Evolutionary conservation across 35 echinoderm and acorn worm species (phyloP).

Genomic region (Heliocidaris tuberculata): DNA sequence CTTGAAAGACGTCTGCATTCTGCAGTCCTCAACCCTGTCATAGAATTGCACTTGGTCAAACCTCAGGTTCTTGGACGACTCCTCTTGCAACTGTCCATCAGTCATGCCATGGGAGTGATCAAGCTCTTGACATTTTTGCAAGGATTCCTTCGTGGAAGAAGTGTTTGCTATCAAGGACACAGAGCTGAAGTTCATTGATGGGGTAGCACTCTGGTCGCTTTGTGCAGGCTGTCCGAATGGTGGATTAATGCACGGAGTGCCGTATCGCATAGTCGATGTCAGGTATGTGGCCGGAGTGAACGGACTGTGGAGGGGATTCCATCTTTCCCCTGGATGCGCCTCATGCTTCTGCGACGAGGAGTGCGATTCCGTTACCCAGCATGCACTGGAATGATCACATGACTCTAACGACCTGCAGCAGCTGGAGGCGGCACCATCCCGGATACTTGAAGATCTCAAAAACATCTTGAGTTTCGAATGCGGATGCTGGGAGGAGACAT

Average conservation of each 20-base stretch:
- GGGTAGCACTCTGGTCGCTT: neutral
- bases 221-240: neutral
- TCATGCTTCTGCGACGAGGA: neutral
- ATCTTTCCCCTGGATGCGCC: neutral
- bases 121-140: neutral
- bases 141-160: neutral
- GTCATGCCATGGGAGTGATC: neutral
- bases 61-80: neutral
- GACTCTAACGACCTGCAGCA: neutral
- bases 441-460: neutral
- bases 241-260: neutral
- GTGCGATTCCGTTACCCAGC: neutral
- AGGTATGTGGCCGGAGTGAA: neutral
- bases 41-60: neutral
- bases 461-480: neutral
- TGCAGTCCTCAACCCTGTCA: neutral
- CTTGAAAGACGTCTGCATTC: neutral
- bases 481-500: neutral
- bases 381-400: slow-evolving; percentile 7
- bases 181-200: slow-evolving; percentile 10
- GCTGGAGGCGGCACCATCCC: neutral
- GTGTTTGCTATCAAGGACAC: slow-evolving; percentile 16
- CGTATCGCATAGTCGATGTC: slow-evolving; percentile 39
- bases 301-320: neutral
- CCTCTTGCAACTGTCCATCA: neutral